phyloP scores from a whole-genome alignment of 2,888 invertebrate species.

The Biston stratarius region DNA sequence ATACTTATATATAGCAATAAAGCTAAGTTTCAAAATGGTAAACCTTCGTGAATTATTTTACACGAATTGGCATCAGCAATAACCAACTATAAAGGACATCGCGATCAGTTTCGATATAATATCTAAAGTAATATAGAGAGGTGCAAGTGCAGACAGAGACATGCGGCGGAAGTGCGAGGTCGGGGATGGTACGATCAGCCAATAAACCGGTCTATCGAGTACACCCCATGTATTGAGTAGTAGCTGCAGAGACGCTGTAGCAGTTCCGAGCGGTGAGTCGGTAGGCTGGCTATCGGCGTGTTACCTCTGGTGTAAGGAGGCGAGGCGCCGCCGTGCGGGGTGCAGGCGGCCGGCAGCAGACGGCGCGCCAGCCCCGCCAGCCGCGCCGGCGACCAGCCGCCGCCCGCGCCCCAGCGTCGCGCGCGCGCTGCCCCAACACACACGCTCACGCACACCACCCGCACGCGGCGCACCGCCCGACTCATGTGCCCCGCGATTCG shows the following conservation, averaged over 20 bases:
- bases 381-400: conserved; percentile 75
- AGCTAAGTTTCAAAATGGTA: background rate
- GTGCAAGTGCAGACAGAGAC: conserved; percentile 14
- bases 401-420: conserved; percentile 54
- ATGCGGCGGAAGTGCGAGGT: conserved; percentile 15
- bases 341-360: conserved; percentile 91
- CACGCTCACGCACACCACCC: conserved; percentile 75
- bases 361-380: conserved; percentile 83
- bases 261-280: background rate
- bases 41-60: background rate
- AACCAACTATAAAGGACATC: background rate
- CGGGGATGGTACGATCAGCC: conserved; percentile 5
- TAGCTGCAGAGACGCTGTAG: background rate
- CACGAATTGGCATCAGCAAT: background rate
- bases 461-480: conserved; percentile 48
- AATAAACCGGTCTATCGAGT: conserved; percentile 8
- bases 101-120: conserved; percentile 4
- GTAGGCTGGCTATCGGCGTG: conserved; percentile 14
- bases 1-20: background rate
- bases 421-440: conserved; percentile 81
- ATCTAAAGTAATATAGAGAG: background rate
- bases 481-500: conserved; percentile 69
- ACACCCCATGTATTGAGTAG: background rate
- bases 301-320: conserved; percentile 91
- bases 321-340: conserved; percentile 89